Percentiles rank a stretch among this genome's conserved stretches.
These are phyloP conservation scores for Anas georgica DNA, from an alignment of 2,797 vertebrate genomes.

Conservation along the genomic window DNA sequence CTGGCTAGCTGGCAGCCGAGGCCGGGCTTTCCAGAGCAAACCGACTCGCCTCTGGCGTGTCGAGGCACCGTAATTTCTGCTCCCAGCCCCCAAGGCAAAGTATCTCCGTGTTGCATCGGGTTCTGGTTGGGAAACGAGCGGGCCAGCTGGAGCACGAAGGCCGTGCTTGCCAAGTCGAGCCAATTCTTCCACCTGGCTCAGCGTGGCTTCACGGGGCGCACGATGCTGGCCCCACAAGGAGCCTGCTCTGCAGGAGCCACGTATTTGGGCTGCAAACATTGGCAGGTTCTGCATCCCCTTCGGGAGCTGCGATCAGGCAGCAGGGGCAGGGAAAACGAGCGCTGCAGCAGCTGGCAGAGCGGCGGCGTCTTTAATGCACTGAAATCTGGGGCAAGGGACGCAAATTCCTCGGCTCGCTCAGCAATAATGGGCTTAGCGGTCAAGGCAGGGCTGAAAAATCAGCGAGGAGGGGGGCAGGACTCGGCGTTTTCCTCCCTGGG, in stretches of 20 bases:
- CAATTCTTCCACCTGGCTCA: neutral
- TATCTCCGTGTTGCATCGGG: slow-evolving; percentile 1
- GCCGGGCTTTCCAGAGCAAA: neutral
- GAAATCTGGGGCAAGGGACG: neutral
- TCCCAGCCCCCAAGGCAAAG: neutral
- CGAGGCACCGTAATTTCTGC: neutral
- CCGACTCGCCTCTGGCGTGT: neutral
- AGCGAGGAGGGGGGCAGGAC: neutral
- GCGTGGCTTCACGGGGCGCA: neutral
- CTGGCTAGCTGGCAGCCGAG: rapidly evolving
- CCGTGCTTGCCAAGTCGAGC: neutral
- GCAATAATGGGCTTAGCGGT: neutral
- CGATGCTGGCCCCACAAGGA: rapidly evolving
- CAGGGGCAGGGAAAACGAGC: neutral
- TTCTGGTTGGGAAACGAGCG: neutral
- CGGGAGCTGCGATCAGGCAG: neutral
- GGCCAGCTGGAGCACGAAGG: neutral
- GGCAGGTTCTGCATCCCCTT: neutral
- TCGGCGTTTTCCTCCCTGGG: neutral
- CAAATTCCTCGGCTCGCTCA: neutral
- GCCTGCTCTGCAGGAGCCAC: rapidly evolving
- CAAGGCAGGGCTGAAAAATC: rapidly evolving
- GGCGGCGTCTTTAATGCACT: neutral
- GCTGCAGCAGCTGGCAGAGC: neutral
- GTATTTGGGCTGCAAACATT: neutral